These are phyloP conservation scores for Prorops nasuta DNA, from an alignment of 1,140 invertebrate species.

Conservation along the genomic window DNA sequence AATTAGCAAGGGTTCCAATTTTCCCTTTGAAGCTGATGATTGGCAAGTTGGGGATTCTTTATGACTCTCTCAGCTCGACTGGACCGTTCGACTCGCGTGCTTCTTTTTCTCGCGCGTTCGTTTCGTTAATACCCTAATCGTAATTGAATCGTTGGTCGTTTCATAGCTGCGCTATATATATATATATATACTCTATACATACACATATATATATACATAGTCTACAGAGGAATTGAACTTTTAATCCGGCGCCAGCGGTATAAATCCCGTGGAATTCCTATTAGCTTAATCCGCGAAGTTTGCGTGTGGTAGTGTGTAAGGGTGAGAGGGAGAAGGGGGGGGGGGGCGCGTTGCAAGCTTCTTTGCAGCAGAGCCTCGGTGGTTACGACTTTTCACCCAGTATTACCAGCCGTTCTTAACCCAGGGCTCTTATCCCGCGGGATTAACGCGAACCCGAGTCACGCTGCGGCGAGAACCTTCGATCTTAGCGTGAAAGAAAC, in stretches of 20 bases:
- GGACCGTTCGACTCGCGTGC: not conserved
- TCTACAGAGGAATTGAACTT: conserved; percentile 28
- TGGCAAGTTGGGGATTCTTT: no score
- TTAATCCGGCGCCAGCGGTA: conserved; percentile 17
- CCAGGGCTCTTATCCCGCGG: conserved; percentile 13
- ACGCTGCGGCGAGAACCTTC: conserved; percentile 4
- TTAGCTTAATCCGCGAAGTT: conserved; percentile 35
- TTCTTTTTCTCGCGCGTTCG: not conserved
- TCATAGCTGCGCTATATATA: no score
- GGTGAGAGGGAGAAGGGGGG: no score
- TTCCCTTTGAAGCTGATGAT: no score
- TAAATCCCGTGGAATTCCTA: conserved; percentile 30
- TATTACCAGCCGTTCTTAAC: conserved; percentile 17
- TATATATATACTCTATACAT: no score
- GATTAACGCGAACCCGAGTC: conserved; percentile 11
- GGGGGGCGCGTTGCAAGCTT: no score
- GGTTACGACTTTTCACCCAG: conserved; percentile 34
- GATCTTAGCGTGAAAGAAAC: conserved; percentile 1
- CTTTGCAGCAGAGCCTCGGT: conserved; percentile 5
- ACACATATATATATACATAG: no score
- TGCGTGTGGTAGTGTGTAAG: no score
- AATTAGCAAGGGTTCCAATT: no score
- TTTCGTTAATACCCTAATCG: not conserved
- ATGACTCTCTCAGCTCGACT: not conserved
- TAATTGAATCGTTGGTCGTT: conserved; percentile 19